Percentiles rank a stretch among this genome's conserved stretches.
Conservation (phyloP, 2,113 vertebrate species). For the Actenoides lindsayi region DNA sequence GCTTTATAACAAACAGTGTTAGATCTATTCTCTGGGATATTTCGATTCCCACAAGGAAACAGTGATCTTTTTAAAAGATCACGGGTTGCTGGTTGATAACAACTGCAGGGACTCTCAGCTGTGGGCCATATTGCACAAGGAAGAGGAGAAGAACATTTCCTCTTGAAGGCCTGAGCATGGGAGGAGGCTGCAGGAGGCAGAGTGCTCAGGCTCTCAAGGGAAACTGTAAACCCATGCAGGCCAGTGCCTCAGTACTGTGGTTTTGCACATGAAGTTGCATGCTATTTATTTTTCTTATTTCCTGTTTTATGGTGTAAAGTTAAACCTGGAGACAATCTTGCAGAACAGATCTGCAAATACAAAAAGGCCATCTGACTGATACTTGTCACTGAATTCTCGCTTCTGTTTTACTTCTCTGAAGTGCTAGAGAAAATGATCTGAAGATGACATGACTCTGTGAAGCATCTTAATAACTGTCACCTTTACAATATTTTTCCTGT, state of each 20-base stretch:
- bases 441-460: neutral
- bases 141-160: neutral
- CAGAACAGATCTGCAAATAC: neutral
- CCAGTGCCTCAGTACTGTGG: neutral
- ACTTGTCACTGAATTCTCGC: neutral
- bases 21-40: neutral
- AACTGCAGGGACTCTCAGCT: neutral
- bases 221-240: neutral
- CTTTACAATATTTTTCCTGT: neutral
- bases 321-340: neutral
- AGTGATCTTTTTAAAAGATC: neutral
- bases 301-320: neutral
- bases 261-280: neutral
- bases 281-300: neutral
- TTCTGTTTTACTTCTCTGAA: slow-evolving; percentile 9
- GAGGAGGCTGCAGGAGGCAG: neutral
- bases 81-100: too few species aligned
- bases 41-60: neutral
- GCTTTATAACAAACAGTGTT: neutral
- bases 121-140: accelerated
- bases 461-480: neutral
- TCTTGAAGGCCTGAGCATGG: neutral
- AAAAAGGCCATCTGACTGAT: neutral
- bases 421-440: neutral
- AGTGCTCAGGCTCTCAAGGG: neutral